Conservation (phyloP, 2,797 vertebrate genomes). For the Galaxias olidus region DNA sequence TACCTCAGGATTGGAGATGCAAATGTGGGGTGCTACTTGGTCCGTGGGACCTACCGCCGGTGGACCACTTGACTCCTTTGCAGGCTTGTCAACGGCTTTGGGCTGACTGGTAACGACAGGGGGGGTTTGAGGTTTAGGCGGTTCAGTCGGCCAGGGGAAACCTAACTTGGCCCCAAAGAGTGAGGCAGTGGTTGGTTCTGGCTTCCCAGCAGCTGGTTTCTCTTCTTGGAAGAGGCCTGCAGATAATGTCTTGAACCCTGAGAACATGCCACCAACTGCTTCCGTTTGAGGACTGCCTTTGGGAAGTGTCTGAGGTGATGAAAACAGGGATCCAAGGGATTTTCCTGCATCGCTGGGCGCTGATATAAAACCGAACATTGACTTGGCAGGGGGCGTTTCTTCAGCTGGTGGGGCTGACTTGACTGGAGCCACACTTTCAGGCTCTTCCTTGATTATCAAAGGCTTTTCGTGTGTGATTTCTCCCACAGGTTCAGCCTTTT, state of each 20-base stretch:
- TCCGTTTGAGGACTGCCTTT: slow-evolving; percentile 65
- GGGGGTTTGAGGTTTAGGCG: slow-evolving; percentile 57
- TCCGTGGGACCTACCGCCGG: slow-evolving; percentile 63
- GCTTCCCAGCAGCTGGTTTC: slow-evolving; percentile 62
- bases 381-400: slow-evolving; percentile 61
- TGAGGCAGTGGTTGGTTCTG: slow-evolving; percentile 63
- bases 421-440: slow-evolving; percentile 44
- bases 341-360: slow-evolving; percentile 75
- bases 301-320: slow-evolving; percentile 67
- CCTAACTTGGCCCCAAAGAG: slow-evolving; percentile 84
- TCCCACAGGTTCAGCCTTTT: slow-evolving; percentile 23
- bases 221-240: slow-evolving; percentile 85
- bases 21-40: slow-evolving; percentile 58
- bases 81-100: slow-evolving; percentile 56
- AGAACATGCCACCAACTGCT: slow-evolving; percentile 74
- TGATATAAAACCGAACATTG: slow-evolving; percentile 79
- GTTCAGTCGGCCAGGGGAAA: slow-evolving; percentile 79
- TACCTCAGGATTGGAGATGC: slow-evolving; percentile 71
- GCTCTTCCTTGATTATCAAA: slow-evolving; percentile 51
- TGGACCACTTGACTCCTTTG: slow-evolving; percentile 35
- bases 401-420: slow-evolving; percentile 45
- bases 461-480: slow-evolving; percentile 57
- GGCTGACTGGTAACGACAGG: slow-evolving; percentile 65
- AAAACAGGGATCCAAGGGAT: slow-evolving; percentile 85
- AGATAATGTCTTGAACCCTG: slow-evolving; percentile 87